Percentiles rank a stretch among this genome's conserved stretches.
These are phyloP conservation scores for Mesoclemmys tuberculata DNA, from an alignment of 2,113 vertebrate genomes.

Conservation along the genomic window DNA sequence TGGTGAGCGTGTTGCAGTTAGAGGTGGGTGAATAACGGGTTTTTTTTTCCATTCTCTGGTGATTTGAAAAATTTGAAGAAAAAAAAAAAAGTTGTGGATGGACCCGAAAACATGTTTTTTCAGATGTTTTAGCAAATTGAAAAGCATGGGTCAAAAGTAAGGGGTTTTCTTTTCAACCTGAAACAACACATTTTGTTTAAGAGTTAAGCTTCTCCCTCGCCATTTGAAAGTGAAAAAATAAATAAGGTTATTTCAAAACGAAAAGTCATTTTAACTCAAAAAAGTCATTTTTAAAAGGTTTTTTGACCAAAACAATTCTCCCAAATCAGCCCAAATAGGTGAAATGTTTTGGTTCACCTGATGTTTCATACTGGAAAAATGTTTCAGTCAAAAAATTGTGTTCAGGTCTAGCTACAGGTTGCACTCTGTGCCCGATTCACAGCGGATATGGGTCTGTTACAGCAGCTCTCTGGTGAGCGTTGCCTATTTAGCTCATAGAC, in stretches of 20 bases:
- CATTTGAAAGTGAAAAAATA: neutral
- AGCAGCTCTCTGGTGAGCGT: neutral
- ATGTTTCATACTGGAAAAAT: no score
- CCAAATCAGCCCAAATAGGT: no score
- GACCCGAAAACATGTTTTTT: no score
- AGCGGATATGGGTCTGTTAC: neutral
- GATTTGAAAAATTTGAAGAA: neutral
- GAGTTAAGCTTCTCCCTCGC: neutral
- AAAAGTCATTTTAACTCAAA: no score
- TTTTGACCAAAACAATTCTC: no score
- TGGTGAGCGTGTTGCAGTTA: neutral
- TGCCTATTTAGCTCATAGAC: no score
- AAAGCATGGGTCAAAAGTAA: neutral
- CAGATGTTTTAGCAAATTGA: no score
- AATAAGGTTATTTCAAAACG: no score
- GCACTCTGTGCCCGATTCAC: no score
- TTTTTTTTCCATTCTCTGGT: neutral
- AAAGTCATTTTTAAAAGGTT: no score
- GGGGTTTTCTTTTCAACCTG: neutral
- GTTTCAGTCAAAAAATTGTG: no score
- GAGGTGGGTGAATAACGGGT: neutral
- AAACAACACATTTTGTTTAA: neutral
- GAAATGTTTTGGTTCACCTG: no score
- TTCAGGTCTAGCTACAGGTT: neutral
- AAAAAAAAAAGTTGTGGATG: neutral